Evolutionary conservation across 2,888 invertebrate species (phyloP), one percentile per base, ranked within the genome.

Genomic region (Kryphioiulus occultus): DNA sequence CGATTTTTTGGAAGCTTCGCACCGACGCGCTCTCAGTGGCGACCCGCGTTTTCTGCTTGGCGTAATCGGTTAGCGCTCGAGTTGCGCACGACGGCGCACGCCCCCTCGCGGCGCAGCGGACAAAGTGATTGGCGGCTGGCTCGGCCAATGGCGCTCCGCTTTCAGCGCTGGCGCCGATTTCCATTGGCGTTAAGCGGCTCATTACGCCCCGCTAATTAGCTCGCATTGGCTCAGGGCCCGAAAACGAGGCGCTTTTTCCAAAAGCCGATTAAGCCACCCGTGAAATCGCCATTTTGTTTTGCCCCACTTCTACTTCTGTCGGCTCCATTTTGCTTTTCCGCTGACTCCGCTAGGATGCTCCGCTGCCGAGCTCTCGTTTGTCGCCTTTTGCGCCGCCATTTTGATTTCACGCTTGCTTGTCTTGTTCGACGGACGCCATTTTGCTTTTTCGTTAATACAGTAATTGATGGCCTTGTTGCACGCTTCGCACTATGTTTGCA

Each of bases 171-270:
- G n/a, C 85, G 85, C 85, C 39, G 39, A 39, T 39, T 85, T 85
- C 32, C 85, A 85, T 85, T 85, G 85, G 85, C 85, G 85, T 39
- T 39, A 39, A 85, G n/a, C 85, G 44, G 3, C 19, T 85, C 85
- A 85, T 35, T 85, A 85, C 85, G 85, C 85, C 85, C 85, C 22
- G n/a, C 85, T 85, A 85, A 85, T 85, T 85, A 85, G 39, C 44
- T 12, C 85, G 85, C 85, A 35, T 85, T 39, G 84, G 85, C 22
- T 30, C 30, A 26, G 30, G 2, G 15, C 2, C 30, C 26, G 59
- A 22, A 30, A 30, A 30, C 7, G 0, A 15, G 30, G 68, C 7
- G 68, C 19, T 9, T 78, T 78, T 78, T 7, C 78, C 78, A 15
- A 78, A 59, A 78, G 22, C 78, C 30, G 78, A 30, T 30, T 78